Evolutionary conservation across 1,140 invertebrate species (phyloP), one percentile per base, ranked within the genome.

Genomic region (Drosophila arawakana): DNA sequence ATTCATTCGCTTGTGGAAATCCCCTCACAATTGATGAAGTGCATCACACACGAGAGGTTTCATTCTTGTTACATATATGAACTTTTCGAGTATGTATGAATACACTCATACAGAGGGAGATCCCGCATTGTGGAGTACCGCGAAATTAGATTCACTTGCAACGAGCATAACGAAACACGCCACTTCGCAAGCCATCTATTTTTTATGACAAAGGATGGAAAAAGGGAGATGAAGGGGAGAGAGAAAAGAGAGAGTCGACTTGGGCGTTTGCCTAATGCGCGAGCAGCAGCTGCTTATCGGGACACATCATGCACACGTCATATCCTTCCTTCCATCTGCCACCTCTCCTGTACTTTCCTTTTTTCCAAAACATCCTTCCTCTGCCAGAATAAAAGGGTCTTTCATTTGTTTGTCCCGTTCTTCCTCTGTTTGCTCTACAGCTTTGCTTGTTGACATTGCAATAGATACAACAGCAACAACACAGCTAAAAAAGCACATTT

Each of bases 241-340:
- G 11, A 35, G 9, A 7, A 2, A 10, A 11, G 44, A 11, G 13
- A 47, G 30, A 57, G 34, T 21, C 11, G 44, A 35, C n/a, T 35
- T 25, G 21, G 39, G 49, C 18, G 5, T 35, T 61, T 13, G 44
- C 9, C 39, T 67, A 60, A 73, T 68, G 71, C 65, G 47, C 65
- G 34, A 68, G 71, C 15, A 73, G 71, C 57, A 61, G 65, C 57
- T 69, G 71, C 57, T 73, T 69, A 73, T 73, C 71, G 49, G 65
- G 11, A 54, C 65, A 73, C 65, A 73, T 73, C 65, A 73, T 68
- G 57, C 65, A 55, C 57, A 61, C 49, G 71, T 60, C 55, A 47
- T 68, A 54, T 65, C n/a, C 52, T 47, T 68, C 35, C 55, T 49
- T 41, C 18, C 18, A 7, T 7, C 15, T n/a, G 15, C 46, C 37